Percentiles rank a stretch among this genome's conserved stretches.
Evolutionary conservation across 2,797 vertebrate genomes (phyloP).

Genomic region (Neostethus bicornis): DNA sequence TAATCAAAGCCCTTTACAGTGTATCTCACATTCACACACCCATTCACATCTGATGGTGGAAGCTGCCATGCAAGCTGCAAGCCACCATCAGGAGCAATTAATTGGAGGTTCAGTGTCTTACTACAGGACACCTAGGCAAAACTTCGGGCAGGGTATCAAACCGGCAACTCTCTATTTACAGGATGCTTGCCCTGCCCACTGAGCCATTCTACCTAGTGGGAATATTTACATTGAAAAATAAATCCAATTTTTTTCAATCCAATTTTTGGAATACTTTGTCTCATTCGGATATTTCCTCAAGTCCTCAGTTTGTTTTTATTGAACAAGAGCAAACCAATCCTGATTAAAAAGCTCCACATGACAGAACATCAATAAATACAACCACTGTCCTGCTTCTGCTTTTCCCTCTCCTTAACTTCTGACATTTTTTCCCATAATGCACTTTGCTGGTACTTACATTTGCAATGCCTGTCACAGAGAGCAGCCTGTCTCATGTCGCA

Average conservation of each 20-base stretch:
- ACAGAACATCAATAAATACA: neutral
- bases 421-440: constrained; percentile 3
- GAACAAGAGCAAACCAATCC: neutral
- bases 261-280: neutral
- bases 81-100: no score
- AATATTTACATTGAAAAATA: neutral
- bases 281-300: neutral
- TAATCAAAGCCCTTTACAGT: no score
- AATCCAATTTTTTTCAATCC: neutral
- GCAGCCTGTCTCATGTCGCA: constrained; percentile 96
- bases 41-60: no score
- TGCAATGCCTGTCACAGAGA: constrained; percentile 93
- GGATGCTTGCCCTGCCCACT: no score
- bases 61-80: no score
- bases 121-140: no score
- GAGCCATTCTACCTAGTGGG: no score
- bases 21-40: no score
- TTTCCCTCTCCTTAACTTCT: neutral
- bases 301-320: neutral
- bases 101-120: no score
- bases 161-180: no score
- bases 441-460: constrained; percentile 84
- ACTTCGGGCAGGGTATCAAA: no score
- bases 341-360: neutral
- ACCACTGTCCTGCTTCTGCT: neutral